A percentile compares a stretch with the other conserved stretches of the same genome.
Conservation (phyloP, 2,888 invertebrate genomes). For the Tetragonula carbonaria region DNA sequence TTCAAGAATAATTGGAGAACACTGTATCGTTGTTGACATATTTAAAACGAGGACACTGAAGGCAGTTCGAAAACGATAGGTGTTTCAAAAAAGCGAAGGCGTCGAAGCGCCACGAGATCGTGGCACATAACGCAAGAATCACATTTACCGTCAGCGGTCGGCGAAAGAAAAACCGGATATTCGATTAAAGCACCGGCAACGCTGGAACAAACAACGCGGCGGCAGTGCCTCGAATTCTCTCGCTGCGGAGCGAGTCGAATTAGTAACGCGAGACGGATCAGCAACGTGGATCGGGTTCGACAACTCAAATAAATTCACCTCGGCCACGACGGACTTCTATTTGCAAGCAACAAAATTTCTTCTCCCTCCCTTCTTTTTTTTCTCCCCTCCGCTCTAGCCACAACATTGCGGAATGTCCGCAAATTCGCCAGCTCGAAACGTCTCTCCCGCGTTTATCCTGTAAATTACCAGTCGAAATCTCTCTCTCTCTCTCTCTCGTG, state of each 20-base stretch:
- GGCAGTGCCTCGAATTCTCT: constrained; percentile 4
- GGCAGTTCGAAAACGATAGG: not conserved
- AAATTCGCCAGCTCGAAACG: not conserved
- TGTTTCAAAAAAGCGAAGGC: not conserved
- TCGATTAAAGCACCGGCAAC: constrained; percentile 15
- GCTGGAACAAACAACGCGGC: constrained; percentile 1
- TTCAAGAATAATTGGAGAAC: no score
- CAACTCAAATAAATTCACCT: not conserved
- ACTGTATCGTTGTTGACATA: no score
- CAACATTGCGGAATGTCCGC: not conserved
- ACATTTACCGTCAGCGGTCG: not conserved
- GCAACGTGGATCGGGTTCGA: not conserved
- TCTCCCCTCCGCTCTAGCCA: no score
- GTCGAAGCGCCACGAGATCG: not conserved
- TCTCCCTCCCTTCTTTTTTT: not conserved
- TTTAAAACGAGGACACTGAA: no score
- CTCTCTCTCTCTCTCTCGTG: not conserved
- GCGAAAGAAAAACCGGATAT: not conserved
- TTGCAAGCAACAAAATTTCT: not conserved
- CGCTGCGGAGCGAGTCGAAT: constrained; percentile 1
- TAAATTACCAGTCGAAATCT: not conserved
- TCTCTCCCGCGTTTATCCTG: not conserved
- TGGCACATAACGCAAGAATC: not conserved
- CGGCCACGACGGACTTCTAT: not conserved
- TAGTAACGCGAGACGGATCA: constrained; percentile 15